Conservation (phyloP, 2,797 vertebrate genomes). For the Jordanella pulchra region DNA sequence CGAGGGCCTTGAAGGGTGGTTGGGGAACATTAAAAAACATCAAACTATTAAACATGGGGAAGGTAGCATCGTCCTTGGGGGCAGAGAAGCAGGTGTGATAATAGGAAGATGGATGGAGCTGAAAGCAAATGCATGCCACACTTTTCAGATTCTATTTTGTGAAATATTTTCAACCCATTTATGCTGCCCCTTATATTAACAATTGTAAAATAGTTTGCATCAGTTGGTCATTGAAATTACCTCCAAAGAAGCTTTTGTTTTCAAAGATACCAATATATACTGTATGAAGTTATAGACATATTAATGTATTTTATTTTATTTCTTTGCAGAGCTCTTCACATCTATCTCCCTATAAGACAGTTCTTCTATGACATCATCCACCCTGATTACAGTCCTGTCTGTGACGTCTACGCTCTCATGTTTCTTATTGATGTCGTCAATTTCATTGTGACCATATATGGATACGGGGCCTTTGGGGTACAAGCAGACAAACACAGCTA, state of each 20-base stretch:
- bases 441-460: constrained; percentile 82
- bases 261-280: background rate
- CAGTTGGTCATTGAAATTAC: background rate
- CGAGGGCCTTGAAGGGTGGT: no score
- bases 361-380: constrained; percentile 88
- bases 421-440: constrained; percentile 82
- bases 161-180: background rate
- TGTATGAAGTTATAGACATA: background rate
- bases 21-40: no score
- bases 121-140: background rate
- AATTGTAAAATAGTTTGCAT: background rate
- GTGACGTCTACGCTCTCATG: constrained; percentile 79
- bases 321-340: constrained; percentile 74
- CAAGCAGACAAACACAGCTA: background rate
- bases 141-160: background rate
- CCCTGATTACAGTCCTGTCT: constrained; percentile 82
- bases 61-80: background rate
- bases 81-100: background rate
- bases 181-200: background rate
- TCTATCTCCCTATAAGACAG: constrained; percentile 80
- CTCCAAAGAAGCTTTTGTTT: background rate
- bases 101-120: background rate
- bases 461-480: constrained; percentile 84
- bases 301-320: background rate
- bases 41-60: background rate